A percentile compares a stretch with the other conserved stretches of the same genome.
phyloP scores from a whole-genome alignment of 2,113 vertebrate genomes.

The Aspidoscelis tigris region DNA sequence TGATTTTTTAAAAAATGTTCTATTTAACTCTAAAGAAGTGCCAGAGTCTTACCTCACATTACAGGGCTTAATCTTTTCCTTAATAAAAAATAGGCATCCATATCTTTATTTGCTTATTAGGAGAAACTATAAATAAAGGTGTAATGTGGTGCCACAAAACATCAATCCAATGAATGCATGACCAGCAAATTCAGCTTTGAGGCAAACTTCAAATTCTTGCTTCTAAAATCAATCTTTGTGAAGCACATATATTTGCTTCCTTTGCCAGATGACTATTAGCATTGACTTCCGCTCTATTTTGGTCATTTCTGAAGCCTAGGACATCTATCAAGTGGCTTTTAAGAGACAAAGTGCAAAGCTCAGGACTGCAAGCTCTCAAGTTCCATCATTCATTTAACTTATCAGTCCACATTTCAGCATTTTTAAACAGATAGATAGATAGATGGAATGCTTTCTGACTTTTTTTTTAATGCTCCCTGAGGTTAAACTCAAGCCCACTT shows the following conservation, averaged over 20 bases:
- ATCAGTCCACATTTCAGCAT: conserved; percentile 49
- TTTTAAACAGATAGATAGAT: too few relatives aligned
- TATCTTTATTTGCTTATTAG: not conserved
- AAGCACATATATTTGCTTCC: not conserved
- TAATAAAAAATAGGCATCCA: not conserved
- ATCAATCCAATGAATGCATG: not conserved
- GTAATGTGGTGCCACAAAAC: not conserved
- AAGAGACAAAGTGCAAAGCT: conserved; percentile 34
- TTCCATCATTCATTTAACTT: not conserved
- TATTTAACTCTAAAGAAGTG: not conserved
- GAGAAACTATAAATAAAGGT: not conserved
- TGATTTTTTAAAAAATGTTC: too few relatives aligned
- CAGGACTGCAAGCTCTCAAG: conserved; percentile 42
- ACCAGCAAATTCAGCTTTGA: not conserved
- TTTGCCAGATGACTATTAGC: not conserved
- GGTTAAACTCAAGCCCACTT: conserved; percentile 76
- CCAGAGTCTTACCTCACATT: not conserved
- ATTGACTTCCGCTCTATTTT: conserved; percentile 10
- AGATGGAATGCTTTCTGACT: too few relatives aligned
- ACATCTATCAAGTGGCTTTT: not conserved
- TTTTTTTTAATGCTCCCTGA: conserved; percentile 57
- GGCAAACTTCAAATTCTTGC: not conserved
- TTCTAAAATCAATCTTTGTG: not conserved
- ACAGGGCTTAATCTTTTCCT: not conserved
- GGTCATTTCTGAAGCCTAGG: not conserved